phyloP scores from a whole-genome alignment of 2,113 vertebrate species.

The Shinisaurus crocodilurus region DNA sequence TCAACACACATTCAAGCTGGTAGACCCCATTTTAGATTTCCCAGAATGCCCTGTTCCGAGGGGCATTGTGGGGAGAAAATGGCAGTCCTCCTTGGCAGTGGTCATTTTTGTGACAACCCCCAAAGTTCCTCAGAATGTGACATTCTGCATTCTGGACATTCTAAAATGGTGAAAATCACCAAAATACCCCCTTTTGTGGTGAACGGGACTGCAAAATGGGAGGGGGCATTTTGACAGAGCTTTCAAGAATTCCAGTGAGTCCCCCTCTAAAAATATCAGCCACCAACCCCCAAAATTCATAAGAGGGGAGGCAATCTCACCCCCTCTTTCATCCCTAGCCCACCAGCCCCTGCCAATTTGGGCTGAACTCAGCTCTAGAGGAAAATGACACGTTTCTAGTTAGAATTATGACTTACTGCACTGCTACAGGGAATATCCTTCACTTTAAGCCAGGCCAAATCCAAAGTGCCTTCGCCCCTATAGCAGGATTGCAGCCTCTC shows the following conservation, averaged over 20 bases:
- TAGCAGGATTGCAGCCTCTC: slow-evolving; percentile 97
- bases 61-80: not conserved
- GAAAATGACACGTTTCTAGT: not conserved
- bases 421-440: slow-evolving; percentile 98
- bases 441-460: slow-evolving; percentile 98
- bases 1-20: no score
- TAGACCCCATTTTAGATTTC: not conserved
- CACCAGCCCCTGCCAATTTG: no score
- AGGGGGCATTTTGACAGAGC: no score
- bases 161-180: no score
- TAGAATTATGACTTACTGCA: slow-evolving; percentile 85
- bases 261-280: not conserved
- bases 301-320: not conserved
- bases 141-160: not conserved
- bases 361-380: no score
- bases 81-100: not conserved
- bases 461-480: slow-evolving; percentile 94
- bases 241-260: not conserved
- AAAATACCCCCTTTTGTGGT: not conserved
- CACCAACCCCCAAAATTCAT: not conserved
- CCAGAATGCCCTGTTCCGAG: no score
- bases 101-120: not conserved
- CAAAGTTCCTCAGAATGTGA: not conserved
- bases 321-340: not conserved
- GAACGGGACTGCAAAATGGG: not conserved